These are phyloP conservation scores for Alosa alosa DNA, from an alignment of 2,113 vertebrate genomes.

Conservation along the genomic window DNA sequence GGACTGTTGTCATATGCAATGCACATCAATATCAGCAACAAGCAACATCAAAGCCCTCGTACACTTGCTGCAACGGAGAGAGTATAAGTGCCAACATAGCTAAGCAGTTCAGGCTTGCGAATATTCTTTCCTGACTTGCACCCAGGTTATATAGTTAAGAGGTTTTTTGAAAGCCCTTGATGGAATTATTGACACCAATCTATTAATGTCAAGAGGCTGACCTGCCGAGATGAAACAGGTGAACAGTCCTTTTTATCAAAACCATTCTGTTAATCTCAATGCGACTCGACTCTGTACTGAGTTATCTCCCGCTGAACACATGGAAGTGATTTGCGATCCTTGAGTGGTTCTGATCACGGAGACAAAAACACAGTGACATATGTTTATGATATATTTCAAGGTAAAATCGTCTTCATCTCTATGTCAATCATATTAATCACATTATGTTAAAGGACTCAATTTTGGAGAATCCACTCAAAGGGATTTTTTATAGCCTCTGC, in stretches of 20 bases:
- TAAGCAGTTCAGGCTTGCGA: neutral
- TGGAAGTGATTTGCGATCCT: neutral
- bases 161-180: neutral
- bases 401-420: neutral
- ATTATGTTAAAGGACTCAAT: constrained; percentile 2
- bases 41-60: neutral
- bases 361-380: neutral
- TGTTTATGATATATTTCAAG: constrained; percentile 17
- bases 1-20: neutral
- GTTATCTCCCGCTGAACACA: neutral
- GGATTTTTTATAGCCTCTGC: neutral
- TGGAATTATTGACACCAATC: neutral
- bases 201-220: neutral
- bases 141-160: neutral
- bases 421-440: neutral
- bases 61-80: neutral
- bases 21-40: neutral
- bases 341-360: neutral
- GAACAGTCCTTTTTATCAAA: neutral
- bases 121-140: neutral
- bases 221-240: neutral
- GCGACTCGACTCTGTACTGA: neutral
- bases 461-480: neutral
- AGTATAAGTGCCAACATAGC: neutral
- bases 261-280: neutral